These are phyloP conservation scores for Miichthys miiuy DNA, from an alignment of 2,797 vertebrate genomes.

Conservation along the genomic window DNA sequence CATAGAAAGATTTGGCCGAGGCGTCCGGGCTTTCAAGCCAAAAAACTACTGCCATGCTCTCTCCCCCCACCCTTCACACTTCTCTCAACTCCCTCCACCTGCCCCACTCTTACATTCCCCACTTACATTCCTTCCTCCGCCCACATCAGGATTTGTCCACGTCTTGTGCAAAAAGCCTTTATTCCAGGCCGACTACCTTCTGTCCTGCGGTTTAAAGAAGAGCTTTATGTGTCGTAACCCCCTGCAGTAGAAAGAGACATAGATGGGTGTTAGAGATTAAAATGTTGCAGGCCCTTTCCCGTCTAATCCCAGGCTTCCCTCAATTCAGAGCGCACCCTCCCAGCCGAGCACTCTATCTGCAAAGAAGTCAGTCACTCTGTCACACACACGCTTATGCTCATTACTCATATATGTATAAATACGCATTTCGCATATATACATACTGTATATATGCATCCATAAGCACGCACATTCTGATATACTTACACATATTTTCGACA, in stretches of 20 bases:
- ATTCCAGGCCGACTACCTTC: slow-evolving; percentile 38
- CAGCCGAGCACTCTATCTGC: slow-evolving; percentile 28
- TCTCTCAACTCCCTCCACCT: neutral
- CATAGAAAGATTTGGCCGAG: slow-evolving; percentile 73
- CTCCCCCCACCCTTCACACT: neutral
- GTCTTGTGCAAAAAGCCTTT: slow-evolving; percentile 66
- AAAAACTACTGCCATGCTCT: slow-evolving; percentile 48
- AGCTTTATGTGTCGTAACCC: slow-evolving; percentile 60
- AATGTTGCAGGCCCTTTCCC: slow-evolving; percentile 56
- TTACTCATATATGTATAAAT: neutral
- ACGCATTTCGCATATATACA: neutral
- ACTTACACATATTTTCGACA: neutral
- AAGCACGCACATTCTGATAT: neutral
- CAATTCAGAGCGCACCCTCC: slow-evolving; percentile 61
- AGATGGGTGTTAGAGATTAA: slow-evolving; percentile 63
- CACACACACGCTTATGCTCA: slow-evolving; percentile 38
- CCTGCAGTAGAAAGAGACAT: slow-evolving; percentile 43
- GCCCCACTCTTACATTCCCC: slow-evolving; percentile 4
- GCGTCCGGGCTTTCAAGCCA: slow-evolving; percentile 77
- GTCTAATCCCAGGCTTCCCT: slow-evolving; percentile 54
- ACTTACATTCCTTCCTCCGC: slow-evolving; percentile 35
- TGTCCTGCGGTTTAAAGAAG: slow-evolving; percentile 50
- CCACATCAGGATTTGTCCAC: slow-evolving; percentile 65
- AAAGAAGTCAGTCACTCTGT: slow-evolving; percentile 33
- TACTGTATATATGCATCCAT: neutral